Evolutionary conservation across 2,888 invertebrate species (phyloP), one percentile per base, ranked within the genome.

Genomic region (Drosophila eohydei): DNA sequence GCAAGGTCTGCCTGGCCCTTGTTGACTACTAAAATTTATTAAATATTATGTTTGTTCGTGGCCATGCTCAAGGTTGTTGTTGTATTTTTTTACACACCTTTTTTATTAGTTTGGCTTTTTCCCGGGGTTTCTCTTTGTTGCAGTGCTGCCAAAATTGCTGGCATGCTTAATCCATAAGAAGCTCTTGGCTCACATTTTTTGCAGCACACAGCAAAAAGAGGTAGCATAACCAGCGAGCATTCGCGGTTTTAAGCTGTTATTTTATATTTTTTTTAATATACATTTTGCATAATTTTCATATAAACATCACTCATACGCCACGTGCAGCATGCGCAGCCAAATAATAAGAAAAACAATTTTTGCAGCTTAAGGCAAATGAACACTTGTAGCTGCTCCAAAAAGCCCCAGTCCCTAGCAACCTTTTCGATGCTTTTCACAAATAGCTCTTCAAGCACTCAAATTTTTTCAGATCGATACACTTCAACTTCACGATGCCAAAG

Each of bases 271-370:
- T 87, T 88, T 77, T 81, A 74, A 83, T 81, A 81, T 86, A 87
- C 81, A 83, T 83, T 88, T 86, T 90, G 88, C 90, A 86, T 90
- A 86, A 86, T 90, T 90, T 83, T 65, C 87, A 61, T 83, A 86
- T 86, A 86, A 86, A 90, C 90, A 86, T 86, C 81, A 88, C 86
- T 86, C 86, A 86, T 90, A 86, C 86, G 79, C 79, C 86, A 79
- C 79, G 86, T 86, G 88, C 84, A 76, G 38, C 56, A 40, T 57
- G 71, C 74, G 62, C 14, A 73, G 41, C 58, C 48, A 74, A 78
- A 88, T 88, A 81, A 83, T 76, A 86, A 86, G 88, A 70, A 80
- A 83, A 80, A 85, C 87, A 88, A 85, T 84, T 84, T 89, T 82
- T 85, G 80, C 68, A 85, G 89, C 89, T 84, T 84, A 88, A 85